Evolutionary conservation across 1,140 invertebrate genomes (phyloP), one percentile per base, ranked within the genome.

Genomic region (Formica exsecta): DNA sequence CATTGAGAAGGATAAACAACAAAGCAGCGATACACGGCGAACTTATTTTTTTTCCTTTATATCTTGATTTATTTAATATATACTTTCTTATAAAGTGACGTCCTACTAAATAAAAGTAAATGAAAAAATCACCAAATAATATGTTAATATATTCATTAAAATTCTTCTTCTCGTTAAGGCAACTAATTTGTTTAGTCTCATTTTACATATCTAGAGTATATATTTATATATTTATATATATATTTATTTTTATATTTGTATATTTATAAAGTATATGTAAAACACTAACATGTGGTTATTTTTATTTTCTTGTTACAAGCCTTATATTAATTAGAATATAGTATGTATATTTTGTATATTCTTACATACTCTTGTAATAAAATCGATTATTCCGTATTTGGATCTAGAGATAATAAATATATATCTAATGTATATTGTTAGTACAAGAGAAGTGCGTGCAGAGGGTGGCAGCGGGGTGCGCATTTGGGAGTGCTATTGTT

Each of bases 281-380:
- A 95, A 95, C 94, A 95, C 93, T 95, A 95, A 94, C 95, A 94
- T 94, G 94, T 92, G 94, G 91, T 95, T 95, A 95, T 89, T 95
- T 94, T 95, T 94, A 93, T 92, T 94, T 95, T 90, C 93, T 94
- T 95, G 93, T 95, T 95, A 95, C 94, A 95, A 95, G 95, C 95
- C 94, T 95, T 95, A 95, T 87, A 93, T 41, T 93, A 91, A 93
- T 94, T 95, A 95, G 94, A 95, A 95, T 95, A 94, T 93, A 92
- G 93, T 94, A 94, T 95, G 93, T 95, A 95, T 95, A 94, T 92
- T 94, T 94, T 94, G 76, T 93, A 94, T 94, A 95, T 93, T 94
- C 93, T 94, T 93, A 95, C 93, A 95, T 94, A 95, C 92, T 95
- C 93, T 94, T 93, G 94, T 95, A 94, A 94, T 95, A 95, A 95